Conservation (phyloP, 2,888 invertebrate genomes). For the Lathronympha strigana region DNA sequence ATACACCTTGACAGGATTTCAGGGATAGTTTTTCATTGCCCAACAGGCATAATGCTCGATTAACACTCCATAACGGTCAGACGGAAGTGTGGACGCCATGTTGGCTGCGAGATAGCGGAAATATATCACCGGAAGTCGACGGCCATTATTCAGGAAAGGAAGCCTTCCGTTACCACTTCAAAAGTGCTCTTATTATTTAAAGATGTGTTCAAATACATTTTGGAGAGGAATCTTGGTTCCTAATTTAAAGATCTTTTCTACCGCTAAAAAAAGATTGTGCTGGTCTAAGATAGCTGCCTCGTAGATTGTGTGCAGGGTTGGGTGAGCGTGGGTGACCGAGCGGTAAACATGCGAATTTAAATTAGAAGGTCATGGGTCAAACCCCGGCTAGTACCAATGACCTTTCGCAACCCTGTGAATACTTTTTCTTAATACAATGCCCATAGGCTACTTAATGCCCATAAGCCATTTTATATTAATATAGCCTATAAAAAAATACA, state of each 20-base stretch:
- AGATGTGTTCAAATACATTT: conserved; percentile 22
- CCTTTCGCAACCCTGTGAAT: too few relatives aligned
- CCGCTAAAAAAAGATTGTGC: too few relatives aligned
- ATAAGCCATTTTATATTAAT: too few relatives aligned
- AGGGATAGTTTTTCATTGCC: conserved; percentile 77
- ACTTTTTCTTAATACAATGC: too few relatives aligned
- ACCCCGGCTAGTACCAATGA: too few relatives aligned
- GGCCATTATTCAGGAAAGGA: conserved; percentile 80
- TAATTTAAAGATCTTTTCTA: neutral
- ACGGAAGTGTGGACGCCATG: conserved; percentile 77
- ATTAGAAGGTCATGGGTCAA: too few relatives aligned
- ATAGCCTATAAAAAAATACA: too few relatives aligned
- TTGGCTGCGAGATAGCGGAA: conserved; percentile 80
- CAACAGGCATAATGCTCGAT: conserved; percentile 79
- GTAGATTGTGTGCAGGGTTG: too few relatives aligned
- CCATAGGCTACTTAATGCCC: too few relatives aligned
- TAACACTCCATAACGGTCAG: conserved; percentile 82
- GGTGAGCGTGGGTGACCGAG: too few relatives aligned
- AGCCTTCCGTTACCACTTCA: conserved; percentile 74
- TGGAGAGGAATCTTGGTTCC: neutral
- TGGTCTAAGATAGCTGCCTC: too few relatives aligned
- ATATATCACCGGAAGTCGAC: conserved; percentile 81
- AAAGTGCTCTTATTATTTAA: conserved; percentile 73
- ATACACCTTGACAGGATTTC: conserved; percentile 41
- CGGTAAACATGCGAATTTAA: too few relatives aligned